Evolutionary conservation across 2,888 invertebrate species (phyloP).

Genomic region (Nomada ruficornis): DNA sequence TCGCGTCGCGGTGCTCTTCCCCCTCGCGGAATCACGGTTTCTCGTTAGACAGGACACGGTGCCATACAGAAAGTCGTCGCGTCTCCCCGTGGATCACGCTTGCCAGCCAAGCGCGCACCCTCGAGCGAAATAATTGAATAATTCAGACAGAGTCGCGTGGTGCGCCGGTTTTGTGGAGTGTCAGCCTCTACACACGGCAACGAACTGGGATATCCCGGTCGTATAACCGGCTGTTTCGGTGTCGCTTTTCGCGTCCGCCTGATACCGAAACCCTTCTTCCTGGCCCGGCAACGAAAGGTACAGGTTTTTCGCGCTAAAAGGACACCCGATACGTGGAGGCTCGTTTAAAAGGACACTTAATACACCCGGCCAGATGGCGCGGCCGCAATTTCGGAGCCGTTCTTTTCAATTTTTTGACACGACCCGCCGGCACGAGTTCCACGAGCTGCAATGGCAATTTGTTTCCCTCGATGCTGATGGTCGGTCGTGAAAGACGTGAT

Average conservation of each 20-base stretch:
- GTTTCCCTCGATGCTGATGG: not conserved
- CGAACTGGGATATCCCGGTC: constrained; percentile 41
- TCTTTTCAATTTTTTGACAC: constrained; percentile 11
- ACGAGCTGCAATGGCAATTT: not conserved
- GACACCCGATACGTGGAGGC: constrained; percentile 54
- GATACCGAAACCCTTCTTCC: constrained; percentile 56
- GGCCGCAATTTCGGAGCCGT: constrained; percentile 24
- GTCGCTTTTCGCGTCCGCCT: constrained; percentile 59
- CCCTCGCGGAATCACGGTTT: constrained; percentile 17
- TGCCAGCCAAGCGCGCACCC: constrained; percentile 43
- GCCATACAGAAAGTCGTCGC: constrained; percentile 32
- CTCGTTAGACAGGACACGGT: constrained; percentile 31
- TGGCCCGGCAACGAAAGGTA: constrained; percentile 6
- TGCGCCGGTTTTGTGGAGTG: constrained; percentile 48
- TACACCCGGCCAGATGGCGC: constrained; percentile 20
- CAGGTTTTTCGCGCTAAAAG: constrained; percentile 49
- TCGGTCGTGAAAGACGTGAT: constrained; percentile 2
- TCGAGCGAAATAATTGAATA: constrained; percentile 68
- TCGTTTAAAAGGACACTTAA: constrained; percentile 59
- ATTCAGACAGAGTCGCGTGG: constrained; percentile 59
- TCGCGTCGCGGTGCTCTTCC: not conserved
- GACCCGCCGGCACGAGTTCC: not conserved
- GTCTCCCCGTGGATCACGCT: constrained; percentile 52
- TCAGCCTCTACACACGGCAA: constrained; percentile 22
- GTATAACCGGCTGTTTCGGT: constrained; percentile 48